phyloP scores from a whole-genome alignment of 2,797 vertebrate species.

The Alexandromys oeconomus region DNA sequence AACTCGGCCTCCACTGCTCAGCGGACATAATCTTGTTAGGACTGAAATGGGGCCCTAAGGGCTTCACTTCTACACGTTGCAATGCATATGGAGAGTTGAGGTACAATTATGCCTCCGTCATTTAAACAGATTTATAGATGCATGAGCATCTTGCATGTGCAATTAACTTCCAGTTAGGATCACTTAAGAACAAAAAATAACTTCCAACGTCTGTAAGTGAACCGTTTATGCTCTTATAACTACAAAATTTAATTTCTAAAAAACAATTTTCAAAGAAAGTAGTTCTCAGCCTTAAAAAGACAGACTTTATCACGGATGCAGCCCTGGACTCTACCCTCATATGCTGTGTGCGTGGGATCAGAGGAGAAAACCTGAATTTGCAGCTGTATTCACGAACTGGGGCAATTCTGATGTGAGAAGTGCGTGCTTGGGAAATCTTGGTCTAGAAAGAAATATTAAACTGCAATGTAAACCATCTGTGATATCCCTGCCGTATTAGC shows the following conservation, averaged over 20 bases:
- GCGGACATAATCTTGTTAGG: conserved; percentile 3
- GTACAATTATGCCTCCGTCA: neutral
- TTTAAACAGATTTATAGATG: conserved; percentile 28
- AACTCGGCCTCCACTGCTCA: neutral
- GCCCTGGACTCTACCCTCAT: neutral
- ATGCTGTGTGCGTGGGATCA: neutral
- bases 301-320: neutral
- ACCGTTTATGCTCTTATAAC: conserved; percentile 9
- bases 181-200: conserved; percentile 17
- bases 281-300: neutral
- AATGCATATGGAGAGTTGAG: neutral
- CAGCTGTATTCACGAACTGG: neutral
- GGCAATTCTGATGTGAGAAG: neutral
- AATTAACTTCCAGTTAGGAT: conserved; percentile 35
- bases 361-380: neutral
- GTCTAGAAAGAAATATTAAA: neutral
- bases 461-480: neutral
- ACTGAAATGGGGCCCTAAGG: neutral
- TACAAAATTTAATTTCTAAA: conserved; percentile 49
- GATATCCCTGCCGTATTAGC: neutral
- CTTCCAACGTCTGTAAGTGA: conserved; percentile 44
- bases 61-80: neutral
- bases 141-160: neutral
- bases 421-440: neutral
- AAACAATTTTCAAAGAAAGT: neutral